Evolutionary conservation across 2,113 vertebrate genomes (phyloP).

Genomic region (Xiphorhynchus elegans): DNA sequence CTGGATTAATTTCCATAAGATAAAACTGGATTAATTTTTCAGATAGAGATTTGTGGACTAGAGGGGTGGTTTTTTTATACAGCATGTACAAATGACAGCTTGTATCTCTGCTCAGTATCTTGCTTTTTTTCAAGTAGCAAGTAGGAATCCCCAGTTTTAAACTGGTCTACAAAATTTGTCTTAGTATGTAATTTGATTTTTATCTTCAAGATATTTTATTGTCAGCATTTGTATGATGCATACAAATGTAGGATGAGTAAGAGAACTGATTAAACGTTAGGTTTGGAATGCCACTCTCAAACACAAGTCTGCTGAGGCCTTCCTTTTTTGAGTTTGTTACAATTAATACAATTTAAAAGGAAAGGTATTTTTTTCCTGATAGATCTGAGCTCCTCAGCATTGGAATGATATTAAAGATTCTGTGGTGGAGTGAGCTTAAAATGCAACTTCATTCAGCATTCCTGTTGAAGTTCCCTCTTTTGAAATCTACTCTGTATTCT

Average conservation of each 20-base stretch:
- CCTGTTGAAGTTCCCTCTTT: neutral
- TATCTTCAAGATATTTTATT: neutral
- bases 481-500: neutral
- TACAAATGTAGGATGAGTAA: neutral
- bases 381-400: neutral
- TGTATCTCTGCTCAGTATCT: neutral
- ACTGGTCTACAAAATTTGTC: neutral
- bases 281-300: neutral
- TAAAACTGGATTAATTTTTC: constrained; percentile 36
- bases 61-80: neutral
- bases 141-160: neutral
- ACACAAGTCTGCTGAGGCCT: neutral
- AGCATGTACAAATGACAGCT: neutral
- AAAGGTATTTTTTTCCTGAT: neutral
- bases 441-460: neutral
- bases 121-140: neutral
- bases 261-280: neutral
- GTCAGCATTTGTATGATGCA: neutral
- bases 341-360: neutral
- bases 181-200: neutral
- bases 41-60: neutral
- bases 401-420: neutral
- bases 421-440: neutral
- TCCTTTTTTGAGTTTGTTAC: neutral
- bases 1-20: neutral